These are phyloP conservation scores for Hoplostethus atlanticus DNA, from an alignment of 2,797 vertebrate species.

Conservation along the genomic window DNA sequence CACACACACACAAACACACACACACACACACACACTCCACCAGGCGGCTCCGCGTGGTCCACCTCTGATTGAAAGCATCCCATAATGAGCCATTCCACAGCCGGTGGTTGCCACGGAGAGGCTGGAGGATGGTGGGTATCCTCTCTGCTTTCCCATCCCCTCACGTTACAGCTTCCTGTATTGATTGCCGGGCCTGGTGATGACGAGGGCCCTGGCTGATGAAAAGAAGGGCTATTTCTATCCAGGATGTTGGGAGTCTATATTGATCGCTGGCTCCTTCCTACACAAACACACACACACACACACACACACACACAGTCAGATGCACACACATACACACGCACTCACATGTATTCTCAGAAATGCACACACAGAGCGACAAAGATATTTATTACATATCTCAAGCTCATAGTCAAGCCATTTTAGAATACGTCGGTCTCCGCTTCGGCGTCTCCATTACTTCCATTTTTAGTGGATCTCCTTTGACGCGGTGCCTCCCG, in stretches of 20 bases:
- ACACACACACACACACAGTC: slow-evolving; percentile 23
- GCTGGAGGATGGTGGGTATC: slow-evolving; percentile 62
- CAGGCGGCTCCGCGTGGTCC: slow-evolving; percentile 35
- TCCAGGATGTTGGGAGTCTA: slow-evolving; percentile 72
- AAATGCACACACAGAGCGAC: slow-evolving; percentile 11
- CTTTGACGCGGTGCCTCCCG: slow-evolving; percentile 6
- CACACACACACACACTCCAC: slow-evolving; percentile 16
- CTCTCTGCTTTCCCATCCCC: slow-evolving; percentile 67
- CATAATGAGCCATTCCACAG: slow-evolving; percentile 72
- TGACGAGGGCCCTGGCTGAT: slow-evolving; percentile 73
- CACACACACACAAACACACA: not conserved
- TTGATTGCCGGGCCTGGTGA: slow-evolving; percentile 76
- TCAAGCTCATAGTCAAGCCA: slow-evolving; percentile 38
- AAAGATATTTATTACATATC: slow-evolving; percentile 65
- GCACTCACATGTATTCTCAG: slow-evolving; percentile 13
- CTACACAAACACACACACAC: slow-evolving; percentile 49
- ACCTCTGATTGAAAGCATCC: slow-evolving; percentile 74
- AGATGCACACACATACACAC: slow-evolving; percentile 10
- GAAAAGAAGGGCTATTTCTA: slow-evolving; percentile 82
- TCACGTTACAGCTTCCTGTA: slow-evolving; percentile 81
- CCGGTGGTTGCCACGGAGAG: slow-evolving; percentile 60
- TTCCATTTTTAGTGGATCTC: slow-evolving; percentile 12
- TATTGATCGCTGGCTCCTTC: slow-evolving; percentile 75
- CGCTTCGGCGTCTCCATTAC: slow-evolving; percentile 43
- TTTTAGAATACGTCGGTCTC: slow-evolving; percentile 33